Conservation (phyloP, 2,113 vertebrate species). For the Geothlypis trichas region DNA sequence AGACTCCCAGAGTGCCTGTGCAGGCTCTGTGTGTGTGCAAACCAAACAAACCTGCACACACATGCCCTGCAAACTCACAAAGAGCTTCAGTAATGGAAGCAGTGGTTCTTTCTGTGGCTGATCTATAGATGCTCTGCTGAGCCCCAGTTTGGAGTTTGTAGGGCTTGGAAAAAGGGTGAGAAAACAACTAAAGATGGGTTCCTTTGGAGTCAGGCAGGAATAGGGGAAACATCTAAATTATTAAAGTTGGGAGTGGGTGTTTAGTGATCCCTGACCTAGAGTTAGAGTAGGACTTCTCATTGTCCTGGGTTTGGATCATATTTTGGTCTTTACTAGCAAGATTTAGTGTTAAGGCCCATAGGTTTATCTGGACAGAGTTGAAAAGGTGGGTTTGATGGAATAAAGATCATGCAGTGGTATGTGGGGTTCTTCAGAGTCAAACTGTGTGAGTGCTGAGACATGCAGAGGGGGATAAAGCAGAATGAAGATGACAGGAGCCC, state of each 20-base stretch:
- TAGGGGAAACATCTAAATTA: background rate
- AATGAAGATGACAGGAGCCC: background rate
- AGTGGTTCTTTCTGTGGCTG: background rate
- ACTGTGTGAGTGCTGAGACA: background rate
- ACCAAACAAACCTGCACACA: background rate
- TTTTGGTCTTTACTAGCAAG: background rate
- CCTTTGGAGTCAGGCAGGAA: background rate
- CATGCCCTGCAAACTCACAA: background rate
- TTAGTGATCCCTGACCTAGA: background rate
- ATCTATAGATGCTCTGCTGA: background rate
- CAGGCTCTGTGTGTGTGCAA: background rate
- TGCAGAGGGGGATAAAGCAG: background rate
- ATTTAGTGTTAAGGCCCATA: background rate
- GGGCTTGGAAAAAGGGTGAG: background rate
- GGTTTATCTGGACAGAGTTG: background rate
- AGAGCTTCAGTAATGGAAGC: background rate
- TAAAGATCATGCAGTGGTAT: background rate
- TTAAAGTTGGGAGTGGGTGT: background rate
- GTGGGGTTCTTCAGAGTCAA: background rate
- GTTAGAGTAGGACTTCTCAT: background rate
- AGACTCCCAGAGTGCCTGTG: background rate
- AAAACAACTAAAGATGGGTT: background rate
- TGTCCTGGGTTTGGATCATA: background rate
- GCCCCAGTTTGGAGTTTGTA: fast-evolving
- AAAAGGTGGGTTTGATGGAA: background rate